Evolutionary conservation across 2,797 vertebrate species (phyloP).

Genomic region (Rhinichthys osculus): DNA sequence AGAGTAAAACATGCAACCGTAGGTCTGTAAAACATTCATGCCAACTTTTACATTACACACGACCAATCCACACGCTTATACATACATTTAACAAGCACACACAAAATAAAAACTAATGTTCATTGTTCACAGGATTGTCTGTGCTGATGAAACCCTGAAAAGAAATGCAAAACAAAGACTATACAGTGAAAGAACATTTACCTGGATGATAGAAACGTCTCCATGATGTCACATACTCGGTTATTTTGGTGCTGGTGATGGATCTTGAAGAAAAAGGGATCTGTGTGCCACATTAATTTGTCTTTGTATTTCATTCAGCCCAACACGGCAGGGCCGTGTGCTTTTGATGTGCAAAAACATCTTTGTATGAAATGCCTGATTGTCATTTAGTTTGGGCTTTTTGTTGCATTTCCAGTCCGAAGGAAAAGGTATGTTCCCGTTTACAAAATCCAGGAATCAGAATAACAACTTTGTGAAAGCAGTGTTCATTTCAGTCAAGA

Average conservation of each 20-base stretch:
- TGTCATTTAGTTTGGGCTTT: constrained; percentile 31
- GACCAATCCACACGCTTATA: background rate
- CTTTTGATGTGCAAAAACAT: background rate
- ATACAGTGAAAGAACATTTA: background rate
- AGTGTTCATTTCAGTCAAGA: background rate
- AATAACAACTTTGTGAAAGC: background rate
- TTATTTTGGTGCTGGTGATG: constrained; percentile 16
- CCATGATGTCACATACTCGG: background rate
- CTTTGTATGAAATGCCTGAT: constrained; percentile 27
- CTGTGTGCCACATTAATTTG: background rate
- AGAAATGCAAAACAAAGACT: background rate
- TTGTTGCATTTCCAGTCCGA: background rate
- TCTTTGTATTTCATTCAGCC: constrained; percentile 6
- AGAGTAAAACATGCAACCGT: constrained; percentile 71
- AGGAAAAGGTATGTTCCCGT: background rate
- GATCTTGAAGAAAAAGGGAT: constrained; percentile 8
- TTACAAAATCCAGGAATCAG: background rate
- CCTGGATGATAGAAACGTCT: background rate
- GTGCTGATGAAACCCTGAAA: constrained; percentile 50
- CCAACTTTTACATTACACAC: constrained; percentile 4
- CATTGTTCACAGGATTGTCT: constrained; percentile 72
- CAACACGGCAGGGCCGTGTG: background rate
- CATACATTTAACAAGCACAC: constrained; percentile 6
- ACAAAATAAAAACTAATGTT: constrained; percentile 58
- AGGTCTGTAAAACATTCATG: constrained; percentile 45